Conservation (phyloP, 1,140 invertebrate genomes). For the Catajapyx aquilonaris region DNA sequence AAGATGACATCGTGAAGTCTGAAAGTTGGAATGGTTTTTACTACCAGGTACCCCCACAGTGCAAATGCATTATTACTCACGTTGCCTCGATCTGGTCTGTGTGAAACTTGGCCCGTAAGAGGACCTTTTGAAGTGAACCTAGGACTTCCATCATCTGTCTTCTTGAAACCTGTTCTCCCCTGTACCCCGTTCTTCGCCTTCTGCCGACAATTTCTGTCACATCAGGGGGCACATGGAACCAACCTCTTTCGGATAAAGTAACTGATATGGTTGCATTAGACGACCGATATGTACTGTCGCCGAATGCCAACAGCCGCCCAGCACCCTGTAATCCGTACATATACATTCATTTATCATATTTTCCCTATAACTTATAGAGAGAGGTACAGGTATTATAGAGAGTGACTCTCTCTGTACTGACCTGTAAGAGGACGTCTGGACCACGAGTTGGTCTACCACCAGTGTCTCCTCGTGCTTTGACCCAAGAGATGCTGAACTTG, state of each 20-base stretch:
- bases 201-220: conserved; percentile 31
- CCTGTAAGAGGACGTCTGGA: conserved; percentile 69
- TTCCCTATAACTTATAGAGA: not conserved
- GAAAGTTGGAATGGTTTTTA: conserved; percentile 3
- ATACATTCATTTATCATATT: conserved; percentile 5
- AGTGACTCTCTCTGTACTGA: too few species aligned
- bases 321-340: conserved; percentile 20
- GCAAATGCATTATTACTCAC: conserved; percentile 18
- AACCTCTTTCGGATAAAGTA: conserved; percentile 37
- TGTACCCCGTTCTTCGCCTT: conserved; percentile 33
- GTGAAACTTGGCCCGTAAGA: conserved; percentile 80
- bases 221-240: conserved; percentile 45
- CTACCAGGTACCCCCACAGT: not conserved
- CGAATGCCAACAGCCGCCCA: conserved; percentile 38
- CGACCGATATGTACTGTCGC: conserved; percentile 35
- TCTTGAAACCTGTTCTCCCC: conserved; percentile 38
- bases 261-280: conserved; percentile 34
- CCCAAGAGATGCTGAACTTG: conserved; percentile 56
- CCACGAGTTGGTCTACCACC: conserved; percentile 61
- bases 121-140: conserved; percentile 50
- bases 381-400: too few species aligned
- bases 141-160: conserved; percentile 64
- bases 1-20: conserved; percentile 24
- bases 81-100: conserved; percentile 78
- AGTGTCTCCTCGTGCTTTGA: conserved; percentile 66